Evolutionary conservation across 2,113 vertebrate species (phyloP), one percentile per base, ranked within the genome.

Genomic region (Gallinago jamesoni): DNA sequence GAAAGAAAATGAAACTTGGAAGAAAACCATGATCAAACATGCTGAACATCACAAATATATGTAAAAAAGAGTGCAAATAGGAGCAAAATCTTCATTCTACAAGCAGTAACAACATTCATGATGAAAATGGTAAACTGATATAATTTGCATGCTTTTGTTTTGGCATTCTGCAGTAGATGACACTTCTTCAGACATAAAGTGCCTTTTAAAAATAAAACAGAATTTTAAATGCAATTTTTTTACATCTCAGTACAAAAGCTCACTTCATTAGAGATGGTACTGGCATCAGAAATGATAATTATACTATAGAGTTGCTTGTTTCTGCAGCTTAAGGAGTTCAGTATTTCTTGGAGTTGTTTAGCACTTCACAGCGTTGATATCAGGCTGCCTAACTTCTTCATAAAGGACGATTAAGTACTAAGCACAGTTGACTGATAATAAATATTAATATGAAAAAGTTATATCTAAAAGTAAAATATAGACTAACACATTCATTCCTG

Each of bases 91-190:
- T 80, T 92, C 50, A 77, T 90, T 95, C 64, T 37, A 45, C 30
- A 60, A 69, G 45, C 37, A 93, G 43, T 69, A 69, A 84, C 53
- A 88, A 85, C 41, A 88, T 70, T 89, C 55, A 80, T 56, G 50
- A 63, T 92, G 73, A 95, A 97, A 96, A 93, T 21, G n/a, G 57
- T 80, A 90, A 93, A 90, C n/a, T 74, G 39, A 16, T 67, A 50
- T 45, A 62, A 77, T 90, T 78, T 91, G 43, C 62, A 84, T 77
- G 47, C 55, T 83, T 90, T 67, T 94, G 62, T 93, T 91, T 68
- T 84, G 45, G 56, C 41, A n/a, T 70, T 91, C 64, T 83, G 63
- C 74, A 89, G n/a, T 55, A 91, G 86, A 93, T 77, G 77, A 79
- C 74, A 93, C 13, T 74, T 93, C 56, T 63, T 69, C 68, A 82